Percentiles rank a stretch among this genome's conserved stretches.
Evolutionary conservation across 1,140 invertebrate genomes (phyloP).

Genomic region (Uloborus diversus): DNA sequence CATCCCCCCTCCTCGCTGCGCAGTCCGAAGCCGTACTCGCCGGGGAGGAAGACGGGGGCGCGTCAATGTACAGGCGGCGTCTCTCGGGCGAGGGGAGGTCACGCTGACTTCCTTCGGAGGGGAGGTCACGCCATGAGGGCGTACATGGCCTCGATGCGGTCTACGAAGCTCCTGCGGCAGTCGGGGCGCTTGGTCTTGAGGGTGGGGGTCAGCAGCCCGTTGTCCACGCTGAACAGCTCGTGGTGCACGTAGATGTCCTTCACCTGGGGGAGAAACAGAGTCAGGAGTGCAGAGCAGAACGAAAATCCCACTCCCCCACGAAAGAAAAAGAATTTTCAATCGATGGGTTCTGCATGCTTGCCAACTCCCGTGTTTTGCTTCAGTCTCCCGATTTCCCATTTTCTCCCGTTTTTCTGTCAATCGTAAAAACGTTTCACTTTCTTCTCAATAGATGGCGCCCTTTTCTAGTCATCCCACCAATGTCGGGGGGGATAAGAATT

Average conservation of each 20-base stretch:
- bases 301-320: not conserved
- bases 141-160: constrained; percentile 91
- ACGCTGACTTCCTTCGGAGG: too few relatives aligned
- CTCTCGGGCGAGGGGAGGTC: too few relatives aligned
- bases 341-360: not conserved
- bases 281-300: not conserved
- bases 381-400: too few relatives aligned
- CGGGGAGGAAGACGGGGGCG: too few relatives aligned
- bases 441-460: too few relatives aligned
- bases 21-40: too few relatives aligned
- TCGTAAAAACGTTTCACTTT: too few relatives aligned
- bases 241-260: constrained; percentile 94
- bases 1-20: too few relatives aligned
- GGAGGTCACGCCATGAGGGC: constrained; percentile 24
- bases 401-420: not conserved
- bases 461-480: too few relatives aligned
- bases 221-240: constrained; percentile 95
- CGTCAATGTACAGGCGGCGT: too few relatives aligned
- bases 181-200: constrained; percentile 85
- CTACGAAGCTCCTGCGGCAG: constrained; percentile 88
- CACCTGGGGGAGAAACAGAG: constrained; percentile 72
- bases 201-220: constrained; percentile 95
- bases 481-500: too few relatives aligned
- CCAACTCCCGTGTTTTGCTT: not conserved
- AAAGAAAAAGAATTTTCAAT: not conserved